Base-by-base conservation (phyloP, 2,797 vertebrate genomes). In the Anniella stebbinsi region DNA sequence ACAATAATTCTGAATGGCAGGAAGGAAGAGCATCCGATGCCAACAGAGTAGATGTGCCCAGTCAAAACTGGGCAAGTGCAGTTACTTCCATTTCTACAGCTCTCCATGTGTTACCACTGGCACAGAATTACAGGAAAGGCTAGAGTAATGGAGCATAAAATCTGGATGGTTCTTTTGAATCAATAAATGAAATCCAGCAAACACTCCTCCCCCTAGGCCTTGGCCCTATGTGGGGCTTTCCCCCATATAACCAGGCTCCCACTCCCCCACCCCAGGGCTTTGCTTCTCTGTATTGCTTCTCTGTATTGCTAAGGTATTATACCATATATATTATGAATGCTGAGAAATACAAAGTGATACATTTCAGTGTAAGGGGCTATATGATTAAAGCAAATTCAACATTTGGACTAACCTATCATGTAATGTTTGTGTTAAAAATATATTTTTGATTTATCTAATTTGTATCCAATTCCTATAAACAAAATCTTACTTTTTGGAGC, bases 21-120 rank as follows among this genome's bases (percentile, higher is more conserved):
- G 21, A 66, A 89, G 51, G 88, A 92, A 89, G 25, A 60, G 3
- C 87, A 54, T 38, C 48, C 4, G 0, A 33, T 67, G 82, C 83
- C 83, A 57, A 67, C 48, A 57, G 3, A 85, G 69, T 38, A 33
- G 36, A 85, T 70, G 48, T 23, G 15, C 63, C 63, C 82, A 70
- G 3, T 0, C 0, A 57, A 38, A 73, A 9, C 4, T 28, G 0
- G 0, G 3, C 30, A 57, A 87, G 11, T 6, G 10, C 25, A 18
- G 21, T 88, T 94, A n/a, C 13, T 25, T 67, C 73, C 89, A 86
- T 78, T 0, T 30, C 90, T 54, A 89, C 8, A 13, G 81, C 9
- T 63, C 85, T 25, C 0, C 45, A 92, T 88, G 89, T 63, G 33
- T 82, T 41, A 77, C 1, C n/a, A 45, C 0, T 2, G 28, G 48